Evolutionary conservation across 2,797 vertebrate genomes (phyloP).

Genomic region (Eulemur rubriventer): DNA sequence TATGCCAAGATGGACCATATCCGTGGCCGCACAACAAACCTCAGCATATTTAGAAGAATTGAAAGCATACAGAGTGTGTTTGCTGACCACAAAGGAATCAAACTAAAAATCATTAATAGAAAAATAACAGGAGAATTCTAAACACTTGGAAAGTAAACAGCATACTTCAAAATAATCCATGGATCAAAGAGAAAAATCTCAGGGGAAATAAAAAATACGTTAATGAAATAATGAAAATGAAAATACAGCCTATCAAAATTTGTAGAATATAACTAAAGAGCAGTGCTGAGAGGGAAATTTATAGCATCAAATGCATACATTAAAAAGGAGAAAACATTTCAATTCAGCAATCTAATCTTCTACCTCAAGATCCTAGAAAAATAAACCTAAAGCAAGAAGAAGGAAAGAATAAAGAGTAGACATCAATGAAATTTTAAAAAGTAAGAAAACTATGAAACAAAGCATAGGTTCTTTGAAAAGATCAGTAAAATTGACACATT

Average conservation of each 20-base stretch:
- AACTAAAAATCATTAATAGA: background rate
- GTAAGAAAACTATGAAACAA: background rate
- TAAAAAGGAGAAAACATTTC: background rate
- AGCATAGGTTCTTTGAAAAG: background rate
- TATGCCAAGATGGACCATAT: background rate
- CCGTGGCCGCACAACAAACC: background rate
- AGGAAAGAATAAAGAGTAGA: background rate
- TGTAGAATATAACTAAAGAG: background rate
- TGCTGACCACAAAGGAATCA: background rate
- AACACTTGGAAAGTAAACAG: background rate
- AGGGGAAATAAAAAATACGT: background rate
- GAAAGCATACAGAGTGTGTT: background rate
- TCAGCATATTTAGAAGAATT: background rate
- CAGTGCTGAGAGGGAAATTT: background rate
- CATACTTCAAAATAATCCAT: background rate
- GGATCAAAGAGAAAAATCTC: background rate
- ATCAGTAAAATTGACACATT: background rate
- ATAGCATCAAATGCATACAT: background rate
- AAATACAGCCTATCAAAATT: background rate
- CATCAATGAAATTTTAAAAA: background rate
- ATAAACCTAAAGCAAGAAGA: background rate
- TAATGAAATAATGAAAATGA: background rate
- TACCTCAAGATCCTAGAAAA: background rate
- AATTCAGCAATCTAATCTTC: background rate
- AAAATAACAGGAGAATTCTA: background rate